Evolutionary conservation across 2,888 invertebrate genomes (phyloP).

Genomic region (Eupithecia vulgata): DNA sequence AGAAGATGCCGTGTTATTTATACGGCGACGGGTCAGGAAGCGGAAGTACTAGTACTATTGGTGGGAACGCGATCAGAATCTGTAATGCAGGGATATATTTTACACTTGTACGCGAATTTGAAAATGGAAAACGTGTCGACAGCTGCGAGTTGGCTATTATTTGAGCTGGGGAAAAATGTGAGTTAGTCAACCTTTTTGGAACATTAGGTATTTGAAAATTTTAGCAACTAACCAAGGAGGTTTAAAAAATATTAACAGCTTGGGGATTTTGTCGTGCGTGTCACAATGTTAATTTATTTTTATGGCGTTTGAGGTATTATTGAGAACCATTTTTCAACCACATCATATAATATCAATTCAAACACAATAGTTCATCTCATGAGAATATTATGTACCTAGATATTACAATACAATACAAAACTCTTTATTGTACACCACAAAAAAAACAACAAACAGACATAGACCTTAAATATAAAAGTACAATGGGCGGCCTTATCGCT

Average conservation of each 20-base stretch:
- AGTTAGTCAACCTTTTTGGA: neutral
- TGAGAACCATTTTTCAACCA: neutral
- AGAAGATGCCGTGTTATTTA: slow-evolving; percentile 31
- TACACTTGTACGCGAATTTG: slow-evolving; percentile 14
- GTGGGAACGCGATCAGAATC: slow-evolving; percentile 46
- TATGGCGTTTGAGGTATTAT: neutral
- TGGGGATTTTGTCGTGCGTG: neutral
- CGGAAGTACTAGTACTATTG: slow-evolving; percentile 45
- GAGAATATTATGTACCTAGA: neutral
- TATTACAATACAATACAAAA: no score
- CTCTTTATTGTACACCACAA: no score
- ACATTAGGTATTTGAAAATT: neutral
- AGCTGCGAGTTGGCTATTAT: slow-evolving; percentile 6
- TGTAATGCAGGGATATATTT: slow-evolving; percentile 42
- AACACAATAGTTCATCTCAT: neutral
- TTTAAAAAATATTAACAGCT: neutral
- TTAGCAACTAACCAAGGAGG: neutral
- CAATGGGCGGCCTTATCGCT: no score
- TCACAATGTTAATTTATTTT: neutral
- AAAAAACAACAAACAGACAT: no score
- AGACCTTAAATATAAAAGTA: no score
- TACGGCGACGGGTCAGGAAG: slow-evolving; percentile 30
- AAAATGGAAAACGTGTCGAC: slow-evolving; percentile 17
- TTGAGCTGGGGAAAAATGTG: neutral
- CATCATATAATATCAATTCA: neutral